These are phyloP conservation scores for Oreochromis mossambicus DNA, from an alignment of 2,797 vertebrate genomes.

Conservation along the genomic window DNA sequence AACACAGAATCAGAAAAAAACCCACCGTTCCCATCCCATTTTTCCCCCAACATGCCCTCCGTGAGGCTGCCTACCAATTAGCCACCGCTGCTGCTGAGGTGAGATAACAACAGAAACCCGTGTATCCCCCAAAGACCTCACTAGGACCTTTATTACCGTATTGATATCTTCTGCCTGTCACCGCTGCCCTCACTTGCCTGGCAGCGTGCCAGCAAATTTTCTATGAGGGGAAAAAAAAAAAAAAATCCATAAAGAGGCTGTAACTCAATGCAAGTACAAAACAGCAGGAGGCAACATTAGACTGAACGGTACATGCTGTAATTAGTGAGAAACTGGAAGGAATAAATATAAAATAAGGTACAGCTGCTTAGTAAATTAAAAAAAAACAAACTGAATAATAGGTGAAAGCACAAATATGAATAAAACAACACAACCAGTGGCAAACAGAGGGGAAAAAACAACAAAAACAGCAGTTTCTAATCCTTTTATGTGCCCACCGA, in stretches of 20 bases:
- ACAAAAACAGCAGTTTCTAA: constrained; percentile 51
- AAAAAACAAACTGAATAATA: background rate
- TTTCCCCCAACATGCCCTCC: constrained; percentile 4
- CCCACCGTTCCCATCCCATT: constrained; percentile 7
- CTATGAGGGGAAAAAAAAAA: background rate
- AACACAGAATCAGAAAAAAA: constrained; percentile 32
- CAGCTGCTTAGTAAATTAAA: constrained; percentile 23
- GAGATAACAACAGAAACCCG: constrained; percentile 64
- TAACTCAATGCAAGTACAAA: constrained; percentile 51
- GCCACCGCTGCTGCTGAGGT: constrained; percentile 41
- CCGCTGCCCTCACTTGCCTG: constrained; percentile 46
- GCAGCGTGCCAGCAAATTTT: constrained; percentile 41
- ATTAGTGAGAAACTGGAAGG: constrained; percentile 54
- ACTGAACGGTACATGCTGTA: constrained; percentile 53
- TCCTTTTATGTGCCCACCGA: constrained; percentile 7
- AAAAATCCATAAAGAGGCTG: constrained; percentile 24
- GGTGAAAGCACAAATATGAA: constrained; percentile 10
- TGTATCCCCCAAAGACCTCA: constrained; percentile 68
- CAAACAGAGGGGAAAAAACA: background rate
- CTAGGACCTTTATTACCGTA: constrained; percentile 60
- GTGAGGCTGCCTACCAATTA: constrained; percentile 57
- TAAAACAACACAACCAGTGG: constrained; percentile 2
- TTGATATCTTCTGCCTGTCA: constrained; percentile 58
- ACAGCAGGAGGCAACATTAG: constrained; percentile 48
- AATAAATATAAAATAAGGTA: constrained; percentile 64